Evolutionary conservation across 2,113 vertebrate genomes (phyloP).

Genomic region (Phylloscopus trochilus): DNA sequence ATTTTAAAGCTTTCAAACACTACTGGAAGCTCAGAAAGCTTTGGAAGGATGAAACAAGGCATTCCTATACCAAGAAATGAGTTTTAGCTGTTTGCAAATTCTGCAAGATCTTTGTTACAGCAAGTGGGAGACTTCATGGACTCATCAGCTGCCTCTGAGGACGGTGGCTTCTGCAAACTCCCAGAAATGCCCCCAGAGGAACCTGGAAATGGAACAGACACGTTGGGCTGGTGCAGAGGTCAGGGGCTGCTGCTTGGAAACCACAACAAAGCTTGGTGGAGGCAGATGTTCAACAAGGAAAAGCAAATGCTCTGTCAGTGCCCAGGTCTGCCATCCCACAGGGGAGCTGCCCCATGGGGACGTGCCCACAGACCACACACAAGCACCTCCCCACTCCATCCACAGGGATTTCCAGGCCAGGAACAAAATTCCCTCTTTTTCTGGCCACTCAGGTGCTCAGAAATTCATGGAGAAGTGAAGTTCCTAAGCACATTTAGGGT

Average conservation of each 20-base stretch:
- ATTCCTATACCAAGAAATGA: background rate
- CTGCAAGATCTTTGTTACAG: background rate
- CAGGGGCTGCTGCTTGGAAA: background rate
- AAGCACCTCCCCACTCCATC: accelerated
- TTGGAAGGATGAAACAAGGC: background rate
- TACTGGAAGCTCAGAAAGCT: background rate
- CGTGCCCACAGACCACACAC: accelerated
- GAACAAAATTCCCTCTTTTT: background rate
- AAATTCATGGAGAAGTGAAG: background rate
- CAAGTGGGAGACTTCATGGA: accelerated
- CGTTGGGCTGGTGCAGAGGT: background rate
- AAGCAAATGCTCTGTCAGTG: background rate
- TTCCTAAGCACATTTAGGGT: accelerated
- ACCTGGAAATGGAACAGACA: background rate
- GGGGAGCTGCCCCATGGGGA: background rate
- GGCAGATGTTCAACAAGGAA: background rate
- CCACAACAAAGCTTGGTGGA: background rate
- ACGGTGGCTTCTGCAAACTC: background rate
- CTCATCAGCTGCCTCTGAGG: background rate
- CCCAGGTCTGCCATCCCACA: accelerated
- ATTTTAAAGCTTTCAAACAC: background rate
- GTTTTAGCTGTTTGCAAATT: background rate
- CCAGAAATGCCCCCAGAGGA: background rate
- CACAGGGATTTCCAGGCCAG: background rate
- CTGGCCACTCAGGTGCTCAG: background rate